A percentile compares a stretch with the other conserved stretches of the same genome.
phyloP scores from a whole-genome alignment of 2,888 invertebrate species.

The Hirtodrosophila cameraria region DNA sequence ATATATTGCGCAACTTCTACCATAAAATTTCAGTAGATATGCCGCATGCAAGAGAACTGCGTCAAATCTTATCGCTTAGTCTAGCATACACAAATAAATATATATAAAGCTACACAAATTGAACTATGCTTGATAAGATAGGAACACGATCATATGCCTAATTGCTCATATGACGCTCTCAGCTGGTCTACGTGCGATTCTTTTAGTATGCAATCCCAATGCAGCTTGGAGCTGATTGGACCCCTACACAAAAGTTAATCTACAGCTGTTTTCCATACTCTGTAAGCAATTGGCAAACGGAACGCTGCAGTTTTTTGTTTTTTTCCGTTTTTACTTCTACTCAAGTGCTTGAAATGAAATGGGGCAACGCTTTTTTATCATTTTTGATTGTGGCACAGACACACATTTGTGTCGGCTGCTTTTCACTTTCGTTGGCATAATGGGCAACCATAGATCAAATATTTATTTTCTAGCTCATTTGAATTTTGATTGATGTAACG shows the following conservation, averaged over 20 bases:
- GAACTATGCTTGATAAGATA: conserved; percentile 54
- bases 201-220: conserved; percentile 38
- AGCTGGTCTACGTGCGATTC: conserved; percentile 58
- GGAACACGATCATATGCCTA: conserved; percentile 45
- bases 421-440: conserved; percentile 61
- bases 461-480: conserved; percentile 48
- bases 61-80: conserved; percentile 38
- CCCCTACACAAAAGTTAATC: not conserved
- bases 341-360: conserved; percentile 20
- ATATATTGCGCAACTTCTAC: conserved; percentile 36
- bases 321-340: too few relatives aligned
- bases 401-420: conserved; percentile 13
- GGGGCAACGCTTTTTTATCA: conserved; percentile 29
- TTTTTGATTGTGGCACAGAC: conserved; percentile 16
- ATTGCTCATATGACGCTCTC: conserved; percentile 38
- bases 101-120: not conserved
- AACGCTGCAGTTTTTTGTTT: conserved; percentile 20
- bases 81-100: not conserved
- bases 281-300: conserved; percentile 51
- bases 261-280: conserved; percentile 3
- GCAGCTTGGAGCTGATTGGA: conserved; percentile 25
- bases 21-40: conserved; percentile 28
- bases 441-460: conserved; percentile 41
- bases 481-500: conserved; percentile 68
- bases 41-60: conserved; percentile 5